A percentile compares a stretch with the other conserved stretches of the same genome.
Conservation (phyloP, 2,797 vertebrate species). For the Sebastes itinus region DNA sequence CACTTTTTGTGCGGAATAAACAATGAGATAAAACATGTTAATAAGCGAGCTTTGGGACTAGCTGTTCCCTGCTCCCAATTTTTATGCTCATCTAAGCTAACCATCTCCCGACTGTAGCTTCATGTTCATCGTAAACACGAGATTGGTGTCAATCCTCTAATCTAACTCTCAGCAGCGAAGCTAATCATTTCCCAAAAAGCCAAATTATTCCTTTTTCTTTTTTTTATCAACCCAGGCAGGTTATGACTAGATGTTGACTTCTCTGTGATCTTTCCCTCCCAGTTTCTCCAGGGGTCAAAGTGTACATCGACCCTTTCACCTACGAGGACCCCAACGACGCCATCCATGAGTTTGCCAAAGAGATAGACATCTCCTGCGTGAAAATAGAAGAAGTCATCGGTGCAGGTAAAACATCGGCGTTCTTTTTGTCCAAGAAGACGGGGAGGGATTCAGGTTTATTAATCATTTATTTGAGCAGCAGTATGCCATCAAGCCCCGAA, state of each 20-base stretch:
- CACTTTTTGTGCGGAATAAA: background rate
- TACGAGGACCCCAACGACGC: slow-evolving; percentile 99
- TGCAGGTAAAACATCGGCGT: slow-evolving; percentile 86
- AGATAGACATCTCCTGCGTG: slow-evolving; percentile 98
- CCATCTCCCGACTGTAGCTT: background rate
- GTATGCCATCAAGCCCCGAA: slow-evolving; percentile 38
- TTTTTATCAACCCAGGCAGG: background rate
- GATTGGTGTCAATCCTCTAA: background rate
- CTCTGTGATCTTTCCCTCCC: background rate
- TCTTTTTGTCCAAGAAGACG: slow-evolving; percentile 15
- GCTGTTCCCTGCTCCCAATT: background rate
- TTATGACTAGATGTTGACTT: background rate
- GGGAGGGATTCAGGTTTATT: slow-evolving; percentile 39
- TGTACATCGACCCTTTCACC: slow-evolving; percentile 99
- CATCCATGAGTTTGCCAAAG: slow-evolving; percentile 96
- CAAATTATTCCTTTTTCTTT: background rate
- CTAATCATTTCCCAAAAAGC: background rate
- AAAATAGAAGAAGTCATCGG: slow-evolving; percentile 99
- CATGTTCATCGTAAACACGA: background rate
- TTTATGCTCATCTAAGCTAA: background rate
- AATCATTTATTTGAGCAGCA: slow-evolving; percentile 58
- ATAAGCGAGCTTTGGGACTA: background rate
- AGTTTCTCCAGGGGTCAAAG: slow-evolving; percentile 97
- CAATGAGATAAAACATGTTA: background rate
- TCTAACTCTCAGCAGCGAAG: background rate